phyloP scores from a whole-genome alignment of 2,888 invertebrate species.

The Torymus aiolomorphi region DNA sequence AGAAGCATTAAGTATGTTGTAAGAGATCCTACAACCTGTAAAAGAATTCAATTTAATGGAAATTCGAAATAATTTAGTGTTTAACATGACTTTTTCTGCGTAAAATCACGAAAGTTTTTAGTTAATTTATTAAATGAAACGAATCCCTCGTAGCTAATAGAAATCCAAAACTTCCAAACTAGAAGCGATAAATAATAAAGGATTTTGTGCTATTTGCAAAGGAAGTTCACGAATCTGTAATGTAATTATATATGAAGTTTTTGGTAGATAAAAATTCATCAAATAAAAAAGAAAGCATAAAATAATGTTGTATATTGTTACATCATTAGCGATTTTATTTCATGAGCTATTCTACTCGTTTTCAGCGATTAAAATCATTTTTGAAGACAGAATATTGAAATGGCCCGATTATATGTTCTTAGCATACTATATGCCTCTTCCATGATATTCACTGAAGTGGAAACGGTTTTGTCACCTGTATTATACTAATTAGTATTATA shows the following conservation, averaged over 20 bases:
- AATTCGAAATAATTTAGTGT: slow-evolving; percentile 6
- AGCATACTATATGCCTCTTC: not conserved
- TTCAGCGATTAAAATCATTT: slow-evolving; percentile 6
- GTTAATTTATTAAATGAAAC: not conserved
- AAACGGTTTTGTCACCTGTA: too few relatives aligned
- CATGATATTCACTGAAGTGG: not conserved
- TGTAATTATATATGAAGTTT: not conserved
- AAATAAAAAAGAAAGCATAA: too few relatives aligned
- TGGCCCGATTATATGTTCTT: too few relatives aligned
- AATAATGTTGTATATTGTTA: not conserved
- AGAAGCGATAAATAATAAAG: slow-evolving; percentile 58
- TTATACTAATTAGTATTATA: not conserved
- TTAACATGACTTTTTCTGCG: too few relatives aligned
- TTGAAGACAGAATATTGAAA: not conserved
- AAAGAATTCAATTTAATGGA: not conserved
- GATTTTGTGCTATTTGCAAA: slow-evolving; percentile 60
- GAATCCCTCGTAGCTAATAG: slow-evolving; percentile 56
- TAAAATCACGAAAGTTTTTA: not conserved
- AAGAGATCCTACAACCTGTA: slow-evolving; percentile 55
- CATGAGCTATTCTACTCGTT: slow-evolving; percentile 20
- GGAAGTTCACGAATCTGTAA: slow-evolving; percentile 59
- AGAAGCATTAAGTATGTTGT: slow-evolving; percentile 59
- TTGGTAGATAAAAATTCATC: too few relatives aligned
- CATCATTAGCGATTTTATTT: slow-evolving; percentile 40
- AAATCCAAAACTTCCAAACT: slow-evolving; percentile 59